Evolutionary conservation across 2,797 vertebrate genomes (phyloP), one percentile per base, ranked within the genome.

Genomic region (Pelodytes ibericus): DNA sequence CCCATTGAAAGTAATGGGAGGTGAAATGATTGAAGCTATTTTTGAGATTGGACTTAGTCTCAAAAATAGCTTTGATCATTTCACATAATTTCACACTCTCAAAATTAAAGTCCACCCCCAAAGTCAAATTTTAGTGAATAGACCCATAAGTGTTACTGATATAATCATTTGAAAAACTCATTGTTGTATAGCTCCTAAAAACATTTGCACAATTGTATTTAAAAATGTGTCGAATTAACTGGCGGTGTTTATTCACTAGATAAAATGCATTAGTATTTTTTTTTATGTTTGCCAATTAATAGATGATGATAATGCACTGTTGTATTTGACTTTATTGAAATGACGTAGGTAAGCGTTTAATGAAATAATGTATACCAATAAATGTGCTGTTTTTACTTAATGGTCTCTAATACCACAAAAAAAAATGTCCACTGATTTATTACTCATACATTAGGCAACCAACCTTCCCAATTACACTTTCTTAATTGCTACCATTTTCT

Each of bases 201-300:
- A 69, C 49, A n/a, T 24, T 33, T 69, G 49, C 49, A 69, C 66
- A 67, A 26, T 44, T 49, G n/a, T 51, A 22, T 51, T 41, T 36
- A 15, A 2, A 27, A 51, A 67, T 11, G 29, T 6, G 41, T 30
- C 51, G 64, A 44, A 44, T 27, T 22, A 30, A 16, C 25, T 69
- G 39, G 9, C n/a, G 24, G 20, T 29, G 24, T 65, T 47, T 65
- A 65, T 47, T 65, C 20, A 49, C 39, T 16, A 47, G 41, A 2
- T 26, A 1, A 9, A 9, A 4, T 61, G 63, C 25, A 65, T 49
- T 65, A 27, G 25, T 47, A 27, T n/a, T 47, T 27, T 49, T 58
- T 10, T 13, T 27, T 27, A 26, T 58, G 56, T 58, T 58, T 58
- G 11, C 2, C 1, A 53, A 2, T 58, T 58, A 13, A 27, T 27